Conservation (phyloP, 2,797 vertebrate genomes). For the Avahi laniger region DNA sequence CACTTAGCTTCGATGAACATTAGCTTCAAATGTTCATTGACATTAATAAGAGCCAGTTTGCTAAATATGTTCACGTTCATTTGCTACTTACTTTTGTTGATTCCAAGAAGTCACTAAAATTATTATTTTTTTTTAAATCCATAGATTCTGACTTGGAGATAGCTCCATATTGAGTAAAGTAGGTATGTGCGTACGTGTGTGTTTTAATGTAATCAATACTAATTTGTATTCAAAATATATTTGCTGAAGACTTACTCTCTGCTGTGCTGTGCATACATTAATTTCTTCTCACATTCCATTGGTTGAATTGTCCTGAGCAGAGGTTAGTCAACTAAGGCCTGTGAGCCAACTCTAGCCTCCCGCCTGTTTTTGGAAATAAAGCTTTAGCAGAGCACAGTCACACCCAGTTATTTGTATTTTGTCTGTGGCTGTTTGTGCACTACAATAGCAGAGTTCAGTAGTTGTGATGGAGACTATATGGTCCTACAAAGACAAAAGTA, state of each 20-base stretch:
- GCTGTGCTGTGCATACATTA: background rate
- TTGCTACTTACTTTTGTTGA: conserved; percentile 11
- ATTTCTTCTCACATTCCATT: background rate
- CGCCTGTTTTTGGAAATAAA: conserved; percentile 39
- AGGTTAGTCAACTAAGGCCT: background rate
- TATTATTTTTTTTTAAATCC: background rate
- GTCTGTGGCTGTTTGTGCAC: background rate
- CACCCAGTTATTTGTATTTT: background rate
- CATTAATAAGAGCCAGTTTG: conserved; percentile 77
- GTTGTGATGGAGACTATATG: background rate
- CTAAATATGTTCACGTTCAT: conserved; percentile 48
- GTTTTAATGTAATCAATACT: background rate
- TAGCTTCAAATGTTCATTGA: conserved; percentile 77
- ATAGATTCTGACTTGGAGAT: background rate
- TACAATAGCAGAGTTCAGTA: background rate
- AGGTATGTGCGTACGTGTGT: background rate
- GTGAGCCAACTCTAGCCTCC: background rate
- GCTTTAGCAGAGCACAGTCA: background rate
- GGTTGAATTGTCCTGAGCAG: background rate
- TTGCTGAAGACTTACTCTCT: background rate
- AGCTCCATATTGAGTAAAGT: background rate
- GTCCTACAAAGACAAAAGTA: background rate
- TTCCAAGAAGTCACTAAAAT: background rate
- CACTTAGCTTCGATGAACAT: background rate
- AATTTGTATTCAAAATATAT: background rate